Conservation (phyloP, 2,113 vertebrate species). For the Marmota flaviventris region DNA sequence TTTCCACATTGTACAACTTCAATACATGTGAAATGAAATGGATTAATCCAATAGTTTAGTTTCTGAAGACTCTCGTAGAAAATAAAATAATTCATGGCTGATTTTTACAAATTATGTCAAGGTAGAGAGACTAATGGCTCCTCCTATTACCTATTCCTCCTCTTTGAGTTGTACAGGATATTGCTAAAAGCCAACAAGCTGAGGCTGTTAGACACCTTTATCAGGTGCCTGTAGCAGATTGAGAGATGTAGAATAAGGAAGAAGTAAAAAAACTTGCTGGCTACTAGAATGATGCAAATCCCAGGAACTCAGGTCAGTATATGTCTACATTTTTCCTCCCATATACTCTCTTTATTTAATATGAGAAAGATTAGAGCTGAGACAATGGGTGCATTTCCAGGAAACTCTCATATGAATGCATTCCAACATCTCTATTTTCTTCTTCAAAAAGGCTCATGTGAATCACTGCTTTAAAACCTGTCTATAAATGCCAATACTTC, state of each 20-base stretch:
- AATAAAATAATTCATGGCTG: background rate
- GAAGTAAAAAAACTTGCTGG: background rate
- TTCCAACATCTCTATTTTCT: constrained; percentile 7
- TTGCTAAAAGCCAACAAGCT: background rate
- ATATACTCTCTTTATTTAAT: background rate
- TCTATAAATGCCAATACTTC: background rate
- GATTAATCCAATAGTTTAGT: background rate
- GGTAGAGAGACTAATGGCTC: background rate
- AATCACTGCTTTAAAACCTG: background rate
- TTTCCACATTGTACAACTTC: background rate
- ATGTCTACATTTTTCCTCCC: background rate
- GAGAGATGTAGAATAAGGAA: too few relatives aligned
- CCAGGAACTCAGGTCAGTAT: background rate
- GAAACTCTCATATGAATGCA: background rate
- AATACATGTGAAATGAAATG: background rate
- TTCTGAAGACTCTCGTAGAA: background rate
- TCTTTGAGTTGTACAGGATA: background rate
- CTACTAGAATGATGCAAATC: background rate
- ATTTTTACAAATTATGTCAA: background rate
- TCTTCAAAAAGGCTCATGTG: background rate
- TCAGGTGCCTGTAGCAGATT: background rate
- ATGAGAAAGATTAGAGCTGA: background rate
- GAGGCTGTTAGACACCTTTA: background rate
- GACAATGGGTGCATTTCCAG: background rate
- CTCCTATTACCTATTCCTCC: background rate